Evolutionary conservation across 2,888 invertebrate genomes (phyloP).

Genomic region (Microchrysa polita): DNA sequence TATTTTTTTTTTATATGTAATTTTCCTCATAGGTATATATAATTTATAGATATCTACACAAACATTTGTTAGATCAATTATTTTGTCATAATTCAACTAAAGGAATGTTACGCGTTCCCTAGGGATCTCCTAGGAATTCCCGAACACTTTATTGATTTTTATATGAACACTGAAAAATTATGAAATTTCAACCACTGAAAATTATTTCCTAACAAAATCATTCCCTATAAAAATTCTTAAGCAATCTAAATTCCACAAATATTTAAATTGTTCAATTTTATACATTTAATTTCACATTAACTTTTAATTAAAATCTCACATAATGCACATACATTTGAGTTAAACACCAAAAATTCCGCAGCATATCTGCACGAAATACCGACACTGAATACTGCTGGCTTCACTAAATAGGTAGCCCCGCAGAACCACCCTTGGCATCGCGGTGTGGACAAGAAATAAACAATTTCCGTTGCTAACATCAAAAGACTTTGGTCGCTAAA

Average conservation of each 20-base stretch:
- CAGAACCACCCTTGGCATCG: neutral
- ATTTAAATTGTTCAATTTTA: too few relatives aligned
- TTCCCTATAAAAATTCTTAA: too few relatives aligned
- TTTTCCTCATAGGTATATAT: neutral
- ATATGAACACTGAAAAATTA: neutral
- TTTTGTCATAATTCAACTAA: constrained; percentile 4
- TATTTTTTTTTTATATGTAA: too few relatives aligned
- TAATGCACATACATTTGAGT: too few relatives aligned
- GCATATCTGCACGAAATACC: constrained; percentile 21
- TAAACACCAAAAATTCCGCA: constrained; percentile 24
- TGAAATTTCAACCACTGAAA: too few relatives aligned
- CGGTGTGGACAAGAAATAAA: constrained; percentile 29
- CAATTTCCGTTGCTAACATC: constrained; percentile 33
- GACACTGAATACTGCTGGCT: neutral
- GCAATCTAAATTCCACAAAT: too few relatives aligned
- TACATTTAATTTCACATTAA: too few relatives aligned
- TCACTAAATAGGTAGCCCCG: neutral
- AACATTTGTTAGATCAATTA: constrained; percentile 45
- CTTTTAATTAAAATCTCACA: too few relatives aligned
- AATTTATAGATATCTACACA: too few relatives aligned
- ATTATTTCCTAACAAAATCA: too few relatives aligned
- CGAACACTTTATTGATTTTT: constrained; percentile 19
- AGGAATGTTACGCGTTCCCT: constrained; percentile 33
- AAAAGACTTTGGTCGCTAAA: constrained; percentile 17
- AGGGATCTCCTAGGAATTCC: constrained; percentile 30